Evolutionary conservation across 1,140 invertebrate genomes (phyloP).

Genomic region (Theocolax elegans): DNA sequence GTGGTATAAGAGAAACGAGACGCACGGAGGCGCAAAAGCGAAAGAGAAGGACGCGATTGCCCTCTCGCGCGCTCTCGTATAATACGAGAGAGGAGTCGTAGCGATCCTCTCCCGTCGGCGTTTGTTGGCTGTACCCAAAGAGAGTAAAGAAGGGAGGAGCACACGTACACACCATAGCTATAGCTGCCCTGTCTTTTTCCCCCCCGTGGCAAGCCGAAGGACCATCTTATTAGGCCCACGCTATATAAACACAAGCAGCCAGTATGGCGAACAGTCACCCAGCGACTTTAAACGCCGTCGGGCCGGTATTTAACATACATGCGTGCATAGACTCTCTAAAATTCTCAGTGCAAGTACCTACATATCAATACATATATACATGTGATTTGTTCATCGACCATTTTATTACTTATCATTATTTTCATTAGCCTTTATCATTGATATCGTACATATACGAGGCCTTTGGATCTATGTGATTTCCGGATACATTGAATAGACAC

Average conservation of each 20-base stretch:
- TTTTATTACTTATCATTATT: too few relatives aligned
- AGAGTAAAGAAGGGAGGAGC: slow-evolving; percentile 50
- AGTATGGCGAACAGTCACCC: slow-evolving; percentile 62
- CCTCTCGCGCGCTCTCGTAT: too few relatives aligned
- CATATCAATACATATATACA: too few relatives aligned
- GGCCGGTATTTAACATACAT: slow-evolving; percentile 34
- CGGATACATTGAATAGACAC: background rate
- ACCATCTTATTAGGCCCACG: slow-evolving; percentile 65
- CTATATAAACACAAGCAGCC: slow-evolving; percentile 66
- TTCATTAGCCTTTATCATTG: background rate
- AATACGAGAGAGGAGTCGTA: too few relatives aligned
- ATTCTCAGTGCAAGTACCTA: slow-evolving; percentile 10
- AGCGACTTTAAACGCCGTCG: slow-evolving; percentile 58
- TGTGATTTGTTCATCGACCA: background rate
- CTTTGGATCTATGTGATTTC: background rate
- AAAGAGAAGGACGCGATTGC: too few relatives aligned
- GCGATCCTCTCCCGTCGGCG: too few relatives aligned
- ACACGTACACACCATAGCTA: too few relatives aligned
- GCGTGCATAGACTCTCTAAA: background rate
- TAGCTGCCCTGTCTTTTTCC: slow-evolving; percentile 49
- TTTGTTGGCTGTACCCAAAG: too few relatives aligned
- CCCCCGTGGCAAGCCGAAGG: slow-evolving; percentile 49
- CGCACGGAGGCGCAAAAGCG: too few relatives aligned
- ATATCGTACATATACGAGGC: too few relatives aligned
- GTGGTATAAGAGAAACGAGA: too few relatives aligned